A percentile compares a stretch with the other conserved stretches of the same genome.
Evolutionary conservation across 1,140 invertebrate genomes (phyloP).

Genomic region (Capitella teleta): DNA sequence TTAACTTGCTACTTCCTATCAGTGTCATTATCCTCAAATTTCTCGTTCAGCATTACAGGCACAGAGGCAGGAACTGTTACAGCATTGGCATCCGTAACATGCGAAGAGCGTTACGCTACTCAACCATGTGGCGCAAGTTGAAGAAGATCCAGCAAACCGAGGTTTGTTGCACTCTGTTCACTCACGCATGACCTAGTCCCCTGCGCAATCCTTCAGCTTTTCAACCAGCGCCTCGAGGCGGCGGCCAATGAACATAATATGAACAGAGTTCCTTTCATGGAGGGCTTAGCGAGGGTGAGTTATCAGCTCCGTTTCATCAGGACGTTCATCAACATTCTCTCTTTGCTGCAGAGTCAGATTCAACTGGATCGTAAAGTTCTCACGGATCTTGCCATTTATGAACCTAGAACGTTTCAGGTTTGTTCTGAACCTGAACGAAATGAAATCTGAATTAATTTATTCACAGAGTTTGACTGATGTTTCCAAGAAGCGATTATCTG

Average conservation of each 20-base stretch:
- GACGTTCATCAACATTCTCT: no score
- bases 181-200: no score
- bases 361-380: constrained; percentile 9
- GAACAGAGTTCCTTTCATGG: no score
- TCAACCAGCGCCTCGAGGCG: no score
- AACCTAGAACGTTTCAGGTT: constrained; percentile 12
- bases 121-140: constrained; percentile 3
- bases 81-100: constrained; percentile 8
- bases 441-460: not conserved
- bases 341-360: constrained; percentile 5
- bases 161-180: constrained; percentile 1
- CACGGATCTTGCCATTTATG: constrained; percentile 11
- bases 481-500: constrained; percentile 4
- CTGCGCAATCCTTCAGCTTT: no score
- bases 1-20: no score
- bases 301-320: no score
- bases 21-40: not conserved
- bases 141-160: constrained; percentile 10
- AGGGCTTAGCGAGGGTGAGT: no score
- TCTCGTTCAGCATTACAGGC: constrained; percentile 5
- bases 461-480: constrained; percentile 10
- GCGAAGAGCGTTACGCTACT: constrained; percentile 11
- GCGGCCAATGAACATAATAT: no score
- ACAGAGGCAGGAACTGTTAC: constrained; percentile 7
- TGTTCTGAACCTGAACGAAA: not conserved